Conservation (phyloP, 2,113 vertebrate species). For the Glareola pratincola region DNA sequence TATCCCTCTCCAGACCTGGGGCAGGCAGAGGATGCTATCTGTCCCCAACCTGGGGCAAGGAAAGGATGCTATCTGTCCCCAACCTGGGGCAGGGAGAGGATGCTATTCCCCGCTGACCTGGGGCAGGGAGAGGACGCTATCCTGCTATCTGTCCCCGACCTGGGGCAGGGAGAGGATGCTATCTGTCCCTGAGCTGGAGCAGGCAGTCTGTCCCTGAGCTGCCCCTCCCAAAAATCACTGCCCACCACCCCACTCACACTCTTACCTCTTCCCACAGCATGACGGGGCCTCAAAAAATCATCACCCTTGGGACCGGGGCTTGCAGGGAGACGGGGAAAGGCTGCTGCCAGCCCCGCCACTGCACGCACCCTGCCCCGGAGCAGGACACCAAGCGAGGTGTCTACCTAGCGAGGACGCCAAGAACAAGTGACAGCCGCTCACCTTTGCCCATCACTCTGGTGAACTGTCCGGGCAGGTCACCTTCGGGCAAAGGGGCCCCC, state of each 20-base stretch:
- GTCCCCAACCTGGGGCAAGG: neutral
- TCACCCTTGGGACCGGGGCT: fast-evolving
- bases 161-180: neutral
- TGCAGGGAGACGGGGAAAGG: neutral
- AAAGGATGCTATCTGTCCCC: neutral
- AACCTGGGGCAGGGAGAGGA: neutral
- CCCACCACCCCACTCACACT: fast-evolving
- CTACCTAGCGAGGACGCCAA: fast-evolving
- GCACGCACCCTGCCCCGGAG: fast-evolving
- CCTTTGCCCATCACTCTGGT: constrained; percentile 99
- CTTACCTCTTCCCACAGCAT: neutral
- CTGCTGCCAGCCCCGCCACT: fast-evolving
- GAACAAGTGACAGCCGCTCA: neutral
- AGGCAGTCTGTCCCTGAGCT: neutral
- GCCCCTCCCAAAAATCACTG: neutral
- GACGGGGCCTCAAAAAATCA: neutral
- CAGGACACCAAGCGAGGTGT: neutral
- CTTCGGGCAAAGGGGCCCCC: constrained; percentile 81
- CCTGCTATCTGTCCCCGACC: neutral
- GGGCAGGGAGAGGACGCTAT: neutral
- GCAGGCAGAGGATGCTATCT: neutral
- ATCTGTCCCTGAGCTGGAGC: neutral
- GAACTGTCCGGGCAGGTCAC: constrained; percentile 93
- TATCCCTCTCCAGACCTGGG: neutral
- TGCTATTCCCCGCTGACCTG: neutral